Base-by-base conservation (phyloP, 2,113 vertebrate species). In the Pteruthius melanotis region DNA sequence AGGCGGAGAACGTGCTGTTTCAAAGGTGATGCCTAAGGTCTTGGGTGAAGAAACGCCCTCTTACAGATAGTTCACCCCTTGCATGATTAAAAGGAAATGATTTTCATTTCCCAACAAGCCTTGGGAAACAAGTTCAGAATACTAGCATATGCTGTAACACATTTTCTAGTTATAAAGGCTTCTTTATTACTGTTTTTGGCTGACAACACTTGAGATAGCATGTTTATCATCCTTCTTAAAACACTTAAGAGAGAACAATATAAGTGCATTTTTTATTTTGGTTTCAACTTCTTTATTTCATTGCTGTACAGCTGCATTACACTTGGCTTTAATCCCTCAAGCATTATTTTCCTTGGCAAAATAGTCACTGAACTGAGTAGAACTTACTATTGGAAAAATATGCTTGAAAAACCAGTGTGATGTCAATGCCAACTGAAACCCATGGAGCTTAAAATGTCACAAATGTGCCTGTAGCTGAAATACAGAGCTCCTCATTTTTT, bases 321-420 rank as follows among this genome's bases (percentile, higher is more conserved):
- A 95, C 87, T 96, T 96, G 93, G 95, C 93, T 96, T 95, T 85
- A 96, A 94, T 94, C 91, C 96, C 95, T 94, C 93, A 91, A 96
- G 95, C 94, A 94, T 92, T 95, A 94, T 94, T 95, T 96, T 94
- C 93, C 94, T 94, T 94, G 95, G 96, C 96, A 91, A 96, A 94
- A 94, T 50, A 94, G 74, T 92, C 87, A 96, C 92, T 94, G 94
- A 95, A 93, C 87, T 89, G 95, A 94, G 91, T 18, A 94, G 81
- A 95, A 90, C 86, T 79, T 71, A 89, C 94, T 94, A 89, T 74
- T 89, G 86, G 94, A 95, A 97, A 96, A 96, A 93, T 89, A 96
- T 82, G 91, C 91, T 96, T 91, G 92, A 94, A 94, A 96, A 94
- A 72, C 19, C 93, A 87, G 86, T 13, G 40, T 87, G 88, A 96